Evolutionary conservation across 1,140 invertebrate species (phyloP), one percentile per base, ranked within the genome.

Genomic region (Colletes gigas): DNA sequence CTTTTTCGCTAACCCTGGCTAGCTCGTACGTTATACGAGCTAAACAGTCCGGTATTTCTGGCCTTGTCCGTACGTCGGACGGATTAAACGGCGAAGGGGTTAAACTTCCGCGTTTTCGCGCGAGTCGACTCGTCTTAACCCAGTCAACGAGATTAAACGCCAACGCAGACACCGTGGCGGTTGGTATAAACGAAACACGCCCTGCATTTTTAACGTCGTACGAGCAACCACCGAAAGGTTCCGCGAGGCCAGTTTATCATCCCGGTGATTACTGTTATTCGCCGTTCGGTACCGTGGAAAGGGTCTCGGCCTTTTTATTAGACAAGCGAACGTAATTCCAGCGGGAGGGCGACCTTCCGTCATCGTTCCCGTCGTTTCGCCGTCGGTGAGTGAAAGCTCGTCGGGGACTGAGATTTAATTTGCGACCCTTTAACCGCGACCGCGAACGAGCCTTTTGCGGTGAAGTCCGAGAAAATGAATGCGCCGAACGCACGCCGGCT

Each of bases 391-490:
- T 59, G 82, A 84, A 81, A 76, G 68, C 57, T 47, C 12, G 66
- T 4, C 30, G 68, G 19, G 47, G 17, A 0, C 55, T 54, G 44
- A 39, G 73, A 84, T 84, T 85, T 84, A 85, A 85, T 84, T 85
- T 81, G 83, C 78, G 55, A 80, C 50, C 72, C 47, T 60, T 81
- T 84, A 78, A 84, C 72, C 78, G 69, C 78, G 72, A 84, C 82
- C 78, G 30, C 78, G 83, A 85, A 81, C 72, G 57, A 63, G 50
- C 55, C 55, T 68, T 50, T 21, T 54, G 78, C 68, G 79, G 69
- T 62, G 57, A 68, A 47, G 55, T 78, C 80, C 72, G 69, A 78
- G 83, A 52, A 82, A 82, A 84, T 78, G 74, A 72, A 84, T 44
- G 65, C 57, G 5, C 59, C 19, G 59, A 62, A 62, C 59, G 52